These are phyloP conservation scores for Menidia menidia DNA, from an alignment of 2,797 vertebrate species.

Conservation along the genomic window DNA sequence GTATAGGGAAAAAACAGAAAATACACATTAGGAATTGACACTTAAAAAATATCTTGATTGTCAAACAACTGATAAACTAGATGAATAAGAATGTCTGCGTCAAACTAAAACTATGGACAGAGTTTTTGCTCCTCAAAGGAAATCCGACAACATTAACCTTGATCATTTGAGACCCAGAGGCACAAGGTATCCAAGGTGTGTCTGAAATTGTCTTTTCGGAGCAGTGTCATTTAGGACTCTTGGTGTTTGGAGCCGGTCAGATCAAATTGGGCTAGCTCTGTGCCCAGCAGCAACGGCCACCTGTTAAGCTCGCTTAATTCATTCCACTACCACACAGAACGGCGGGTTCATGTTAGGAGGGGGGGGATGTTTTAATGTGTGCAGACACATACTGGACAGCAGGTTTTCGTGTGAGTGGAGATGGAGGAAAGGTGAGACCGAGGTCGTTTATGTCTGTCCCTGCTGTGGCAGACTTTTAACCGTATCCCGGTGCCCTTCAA, in stretches of 20 bases:
- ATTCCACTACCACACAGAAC: constrained; percentile 40
- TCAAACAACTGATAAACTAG: constrained; percentile 1
- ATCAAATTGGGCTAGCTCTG: constrained; percentile 47
- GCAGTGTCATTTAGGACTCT: constrained; percentile 51
- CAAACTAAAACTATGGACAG: not conserved
- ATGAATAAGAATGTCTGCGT: not conserved
- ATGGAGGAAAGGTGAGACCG: constrained; percentile 47
- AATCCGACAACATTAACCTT: constrained; percentile 12
- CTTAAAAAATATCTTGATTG: constrained; percentile 18
- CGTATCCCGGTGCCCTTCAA: constrained; percentile 67
- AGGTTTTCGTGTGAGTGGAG: constrained; percentile 18
- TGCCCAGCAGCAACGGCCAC: constrained; percentile 50
- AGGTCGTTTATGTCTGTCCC: constrained; percentile 53
- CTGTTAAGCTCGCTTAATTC: constrained; percentile 64
- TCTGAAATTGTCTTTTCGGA: constrained; percentile 44
- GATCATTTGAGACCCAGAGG: constrained; percentile 20
- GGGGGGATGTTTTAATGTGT: constrained; percentile 22
- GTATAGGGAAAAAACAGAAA: constrained; percentile 26
- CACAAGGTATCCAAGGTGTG: constrained; percentile 32
- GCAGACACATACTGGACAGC: constrained; percentile 21
- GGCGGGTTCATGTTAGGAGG: constrained; percentile 22
- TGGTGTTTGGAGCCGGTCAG: constrained; percentile 50
- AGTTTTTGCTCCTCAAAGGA: constrained; percentile 30
- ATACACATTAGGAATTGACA: constrained; percentile 27
- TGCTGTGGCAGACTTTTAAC: constrained; percentile 54